Base-by-base conservation (phyloP, 2,797 vertebrate species). In the Megalops cyprinoides region DNA sequence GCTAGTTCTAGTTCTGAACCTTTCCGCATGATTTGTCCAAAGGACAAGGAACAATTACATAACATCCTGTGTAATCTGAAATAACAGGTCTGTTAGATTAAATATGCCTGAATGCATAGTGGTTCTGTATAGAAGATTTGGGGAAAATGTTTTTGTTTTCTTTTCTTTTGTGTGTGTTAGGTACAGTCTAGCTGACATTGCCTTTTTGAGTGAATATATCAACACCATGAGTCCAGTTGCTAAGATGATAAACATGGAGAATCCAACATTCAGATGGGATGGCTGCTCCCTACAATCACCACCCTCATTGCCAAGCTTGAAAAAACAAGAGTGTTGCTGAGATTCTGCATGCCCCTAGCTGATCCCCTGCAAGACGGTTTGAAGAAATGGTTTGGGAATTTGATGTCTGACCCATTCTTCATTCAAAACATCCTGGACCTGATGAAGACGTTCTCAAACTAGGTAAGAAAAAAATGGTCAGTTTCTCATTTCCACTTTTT, bases 351-450 rank as follows among this genome's bases (percentile, higher is more conserved):
- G 77, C 55, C 78, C 7, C 53, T 84, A 9, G 58, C 80, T 2
- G 76, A 78, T 81, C 82, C 79, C 37, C 74, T 74, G 0, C 76
- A 23, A 42, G 44, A 8, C 0, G 67, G 42, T 10, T 25, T 78
- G 34, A 48, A 49, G 9, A 77, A 62, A 51, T 2, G 67, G 4
- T 81, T 81, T 67, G 42, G 65, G 23, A 8, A 46, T 7, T 81
- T 81, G 67, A 81, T 5, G n/a, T n/a, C n/a, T n/a, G n/a, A n/a
- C n/a, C 79, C 69, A 76, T 69, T 79, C 76, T 81, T 42, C 14
- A 49, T 84, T 84, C 28, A 81, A 79, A 49, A 77, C 65, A 37
- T 81, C 37, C 75, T 78, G 65, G 75, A 81, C 82, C 10, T 18
- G 44, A 78, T 77, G 75, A 81, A 55, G 14, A 48, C 14, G 15